Conservation (phyloP, 2,888 invertebrate genomes). For the Hirtodrosophila alboralis region DNA sequence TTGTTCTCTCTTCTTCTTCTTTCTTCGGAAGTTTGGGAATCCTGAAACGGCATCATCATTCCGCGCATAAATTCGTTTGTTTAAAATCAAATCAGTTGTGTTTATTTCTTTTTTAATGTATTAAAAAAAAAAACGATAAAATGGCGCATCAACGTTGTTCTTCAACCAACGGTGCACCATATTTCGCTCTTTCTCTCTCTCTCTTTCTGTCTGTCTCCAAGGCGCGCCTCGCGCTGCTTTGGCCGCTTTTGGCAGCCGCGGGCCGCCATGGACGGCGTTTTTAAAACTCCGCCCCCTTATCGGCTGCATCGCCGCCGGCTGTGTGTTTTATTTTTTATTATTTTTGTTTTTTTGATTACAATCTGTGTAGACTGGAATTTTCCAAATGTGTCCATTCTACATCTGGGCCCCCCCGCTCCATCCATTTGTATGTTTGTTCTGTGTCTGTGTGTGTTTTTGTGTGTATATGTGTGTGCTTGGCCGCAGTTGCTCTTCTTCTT, state of each 20-base stretch:
- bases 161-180: too few species aligned
- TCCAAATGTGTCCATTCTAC: constrained; percentile 3
- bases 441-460: constrained; percentile 3
- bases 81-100: too few species aligned
- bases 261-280: not conserved
- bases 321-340: too few species aligned
- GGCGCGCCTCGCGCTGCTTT: constrained; percentile 15
- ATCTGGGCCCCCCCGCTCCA: constrained; percentile 4
- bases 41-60: constrained; percentile 29
- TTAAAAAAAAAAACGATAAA: constrained; percentile 2
- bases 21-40: constrained; percentile 15
- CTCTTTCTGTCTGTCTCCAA: too few species aligned
- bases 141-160: constrained; percentile 12
- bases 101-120: not conserved
- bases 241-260: constrained; percentile 7
- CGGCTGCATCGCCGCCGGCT: too few species aligned
- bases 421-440: not conserved
- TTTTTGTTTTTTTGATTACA: too few species aligned
- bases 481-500: constrained; percentile 6
- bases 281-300: too few species aligned
- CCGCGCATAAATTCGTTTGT: constrained; percentile 18
- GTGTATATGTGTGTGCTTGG: constrained; percentile 9
- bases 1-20: constrained; percentile 7
- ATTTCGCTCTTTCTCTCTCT: too few species aligned
- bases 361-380: constrained; percentile 8